Conservation (phyloP, 2,797 vertebrate genomes). For the Mormyrops attenuatus region DNA sequence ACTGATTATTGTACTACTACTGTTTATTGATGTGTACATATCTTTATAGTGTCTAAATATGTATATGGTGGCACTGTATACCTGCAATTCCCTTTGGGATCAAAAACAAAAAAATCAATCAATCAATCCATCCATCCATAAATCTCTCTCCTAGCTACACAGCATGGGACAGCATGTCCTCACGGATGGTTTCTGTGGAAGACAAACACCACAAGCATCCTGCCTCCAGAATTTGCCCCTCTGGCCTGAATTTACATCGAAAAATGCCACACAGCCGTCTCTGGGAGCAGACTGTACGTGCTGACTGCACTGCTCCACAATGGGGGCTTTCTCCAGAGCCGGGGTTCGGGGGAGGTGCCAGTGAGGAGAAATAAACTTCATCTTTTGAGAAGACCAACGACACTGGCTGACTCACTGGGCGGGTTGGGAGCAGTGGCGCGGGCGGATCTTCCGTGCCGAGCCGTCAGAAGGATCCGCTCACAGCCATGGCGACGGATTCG, state of each 20-base stretch:
- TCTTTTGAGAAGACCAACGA: conserved; percentile 5
- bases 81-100: not conserved
- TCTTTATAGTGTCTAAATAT: not conserved
- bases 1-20: not conserved
- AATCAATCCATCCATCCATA: not conserved
- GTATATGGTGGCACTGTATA: not conserved
- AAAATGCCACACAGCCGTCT: not conserved
- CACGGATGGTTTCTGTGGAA: not conserved
- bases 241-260: not conserved
- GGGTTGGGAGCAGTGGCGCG: not conserved
- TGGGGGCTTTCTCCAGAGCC: not conserved
- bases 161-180: not conserved
- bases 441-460: not conserved
- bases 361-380: not conserved
- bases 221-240: not conserved
- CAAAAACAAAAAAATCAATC: not conserved
- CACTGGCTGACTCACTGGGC: not conserved
- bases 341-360: not conserved
- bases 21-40: not conserved
- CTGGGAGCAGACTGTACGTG: not conserved
- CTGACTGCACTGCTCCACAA: not conserved
- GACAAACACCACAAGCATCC: not conserved
- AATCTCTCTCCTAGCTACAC: not conserved
- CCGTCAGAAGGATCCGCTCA: not conserved
- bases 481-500: too few relatives aligned